Percentiles rank a stretch among this genome's conserved stretches.
These are phyloP conservation scores for Synergus japonicus DNA, from an alignment of 2,888 invertebrate genomes.

Conservation along the genomic window DNA sequence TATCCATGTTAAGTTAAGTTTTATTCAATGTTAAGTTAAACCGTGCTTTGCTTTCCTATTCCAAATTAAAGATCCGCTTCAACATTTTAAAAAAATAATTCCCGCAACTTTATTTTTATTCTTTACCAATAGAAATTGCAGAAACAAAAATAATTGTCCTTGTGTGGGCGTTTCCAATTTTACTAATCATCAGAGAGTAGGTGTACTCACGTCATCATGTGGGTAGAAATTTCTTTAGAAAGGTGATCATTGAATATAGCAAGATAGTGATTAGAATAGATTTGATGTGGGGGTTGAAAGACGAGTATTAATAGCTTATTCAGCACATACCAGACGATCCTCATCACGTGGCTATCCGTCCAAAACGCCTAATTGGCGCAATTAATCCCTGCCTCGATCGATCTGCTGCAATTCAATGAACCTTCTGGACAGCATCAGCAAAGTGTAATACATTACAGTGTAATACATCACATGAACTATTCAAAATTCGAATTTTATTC, in stretches of 20 bases:
- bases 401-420: constrained; percentile 14
- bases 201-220: not conserved
- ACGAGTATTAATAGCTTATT: constrained; percentile 49
- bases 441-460: not conserved
- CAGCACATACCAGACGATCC: constrained; percentile 40
- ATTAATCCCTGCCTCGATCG: constrained; percentile 46
- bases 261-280: constrained; percentile 49
- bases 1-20: no score
- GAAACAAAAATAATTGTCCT: no score
- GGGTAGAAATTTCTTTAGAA: not conserved
- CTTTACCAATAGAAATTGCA: no score
- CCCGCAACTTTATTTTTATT: no score
- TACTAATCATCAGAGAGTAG: not conserved
- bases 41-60: not conserved
- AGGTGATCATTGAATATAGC: constrained; percentile 1
- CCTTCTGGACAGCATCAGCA: not conserved
- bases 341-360: constrained; percentile 21
- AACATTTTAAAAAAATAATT: not conserved
- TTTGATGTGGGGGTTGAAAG: constrained; percentile 14
- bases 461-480: no score
- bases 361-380: constrained; percentile 44
- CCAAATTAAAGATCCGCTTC: not conserved
- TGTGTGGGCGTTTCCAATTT: no score
- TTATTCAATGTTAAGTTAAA: not conserved
- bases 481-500: no score